Evolutionary conservation across 30 jellyfish, hydroid and myxozoan genomes (phyloP).

Genomic region (Clytia hemisphaerica): DNA sequence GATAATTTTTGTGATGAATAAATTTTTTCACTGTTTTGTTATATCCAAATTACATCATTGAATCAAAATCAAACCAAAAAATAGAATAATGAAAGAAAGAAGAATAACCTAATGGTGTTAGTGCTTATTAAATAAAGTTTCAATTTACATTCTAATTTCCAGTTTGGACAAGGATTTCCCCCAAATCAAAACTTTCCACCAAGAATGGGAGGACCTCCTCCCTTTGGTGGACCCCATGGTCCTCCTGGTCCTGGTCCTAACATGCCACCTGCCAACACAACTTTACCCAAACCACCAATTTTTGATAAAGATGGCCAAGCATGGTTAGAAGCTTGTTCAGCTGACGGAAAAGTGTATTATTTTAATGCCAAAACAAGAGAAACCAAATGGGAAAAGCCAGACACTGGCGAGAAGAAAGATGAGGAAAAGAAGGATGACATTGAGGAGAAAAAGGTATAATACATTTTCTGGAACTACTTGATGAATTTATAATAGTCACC

Average conservation of each 20-base stretch:
- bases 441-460: constrained; percentile 1
- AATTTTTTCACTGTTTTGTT: background rate
- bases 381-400: constrained; percentile 88
- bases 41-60: too few relatives aligned
- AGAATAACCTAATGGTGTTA: too few relatives aligned
- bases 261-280: constrained; percentile 69
- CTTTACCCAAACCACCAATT: constrained; percentile 88
- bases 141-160: background rate
- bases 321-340: constrained; percentile 96
- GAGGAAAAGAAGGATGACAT: constrained; percentile 3
- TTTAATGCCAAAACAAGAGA: constrained; percentile 93
- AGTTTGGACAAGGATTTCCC: constrained; percentile 27
- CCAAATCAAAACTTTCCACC: too few relatives aligned
- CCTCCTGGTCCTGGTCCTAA: constrained; percentile 30
- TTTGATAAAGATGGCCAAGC: constrained; percentile 80
- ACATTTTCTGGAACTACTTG: too few relatives aligned
- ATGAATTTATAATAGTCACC: background rate
- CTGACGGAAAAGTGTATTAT: constrained; percentile 88
- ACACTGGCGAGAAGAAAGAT: background rate
- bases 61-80: too few relatives aligned
- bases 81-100: too few relatives aligned
- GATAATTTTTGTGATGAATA: background rate
- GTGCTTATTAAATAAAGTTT: too few relatives aligned
- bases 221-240: background rate
- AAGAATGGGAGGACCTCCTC: constrained; percentile 21